A percentile compares a stretch with the other conserved stretches of the same genome.
Conservation (phyloP, 2,113 vertebrate species). For the Electrona antarctica region DNA sequence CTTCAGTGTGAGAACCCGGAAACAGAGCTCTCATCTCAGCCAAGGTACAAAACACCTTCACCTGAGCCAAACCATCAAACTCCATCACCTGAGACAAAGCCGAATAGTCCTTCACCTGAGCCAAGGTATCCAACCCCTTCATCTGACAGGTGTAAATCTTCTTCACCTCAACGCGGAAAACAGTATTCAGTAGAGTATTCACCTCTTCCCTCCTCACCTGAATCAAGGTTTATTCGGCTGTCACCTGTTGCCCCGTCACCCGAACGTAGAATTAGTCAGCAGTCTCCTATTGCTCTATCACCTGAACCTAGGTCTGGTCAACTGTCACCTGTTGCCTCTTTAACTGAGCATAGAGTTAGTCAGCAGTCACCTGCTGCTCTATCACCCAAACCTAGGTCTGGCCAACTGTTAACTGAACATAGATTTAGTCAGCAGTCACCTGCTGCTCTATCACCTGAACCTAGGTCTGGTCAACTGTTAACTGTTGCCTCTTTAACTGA, state of each 20-base stretch:
- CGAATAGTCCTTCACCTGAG: constrained; percentile 37
- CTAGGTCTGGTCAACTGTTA: neutral
- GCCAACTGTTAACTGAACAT: neutral
- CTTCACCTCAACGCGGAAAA: constrained; percentile 45
- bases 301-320: neutral
- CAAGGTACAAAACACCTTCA: constrained; percentile 49
- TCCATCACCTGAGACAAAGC: constrained; percentile 5
- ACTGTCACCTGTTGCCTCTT: neutral
- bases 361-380: neutral
- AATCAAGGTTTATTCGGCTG: constrained; percentile 8
- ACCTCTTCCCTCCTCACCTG: constrained; percentile 31
- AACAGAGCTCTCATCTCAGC: constrained; percentile 21
- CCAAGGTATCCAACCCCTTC: constrained; percentile 38
- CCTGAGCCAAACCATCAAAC: constrained; percentile 38
- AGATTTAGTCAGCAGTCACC: neutral
- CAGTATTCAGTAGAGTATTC: constrained; percentile 48
- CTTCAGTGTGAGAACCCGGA: constrained; percentile 33
- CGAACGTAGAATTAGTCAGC: neutral
- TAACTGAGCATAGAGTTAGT: neutral
- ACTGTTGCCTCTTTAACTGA: neutral
- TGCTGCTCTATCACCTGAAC: neutral
- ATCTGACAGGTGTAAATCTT: constrained; percentile 34
- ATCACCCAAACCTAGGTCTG: neutral
- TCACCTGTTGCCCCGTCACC: neutral
- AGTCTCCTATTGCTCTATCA: neutral